A percentile compares a stretch with the other conserved stretches of the same genome.
These are phyloP conservation scores for Perca schrenkii DNA, from an alignment of 2,113 vertebrate genomes.

Conservation along the genomic window DNA sequence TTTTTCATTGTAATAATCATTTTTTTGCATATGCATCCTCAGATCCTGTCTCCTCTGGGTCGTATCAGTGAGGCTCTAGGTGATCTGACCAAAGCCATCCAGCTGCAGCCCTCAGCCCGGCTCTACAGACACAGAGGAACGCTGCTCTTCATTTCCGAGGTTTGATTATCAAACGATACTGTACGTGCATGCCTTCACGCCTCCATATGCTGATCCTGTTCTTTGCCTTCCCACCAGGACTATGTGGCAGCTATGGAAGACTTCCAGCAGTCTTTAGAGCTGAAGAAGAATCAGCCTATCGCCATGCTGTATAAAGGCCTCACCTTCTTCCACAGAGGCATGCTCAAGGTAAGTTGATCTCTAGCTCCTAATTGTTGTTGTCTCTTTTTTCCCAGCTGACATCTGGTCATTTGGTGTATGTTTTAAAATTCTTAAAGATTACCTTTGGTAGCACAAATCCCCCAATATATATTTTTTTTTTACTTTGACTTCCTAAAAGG, in stretches of 20 bases:
- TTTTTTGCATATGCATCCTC: not conserved
- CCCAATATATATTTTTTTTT: not conserved
- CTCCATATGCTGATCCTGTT: not conserved
- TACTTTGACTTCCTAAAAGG: not conserved
- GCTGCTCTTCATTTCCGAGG: constrained; percentile 98
- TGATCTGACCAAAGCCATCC: constrained; percentile 96
- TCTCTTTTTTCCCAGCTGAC: too few species aligned
- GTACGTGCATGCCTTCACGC: too few species aligned
- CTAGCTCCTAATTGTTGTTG: too few species aligned
- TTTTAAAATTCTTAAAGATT: too few species aligned
- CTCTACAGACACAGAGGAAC: constrained; percentile 96
- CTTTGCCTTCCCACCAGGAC: constrained; percentile 83
- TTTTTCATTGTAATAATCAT: not conserved
- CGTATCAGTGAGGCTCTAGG: constrained; percentile 94
- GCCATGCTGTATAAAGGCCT: constrained; percentile 98
- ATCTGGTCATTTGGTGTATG: too few species aligned
- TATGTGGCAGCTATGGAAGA: constrained; percentile 95
- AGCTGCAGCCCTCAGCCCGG: constrained; percentile 94
- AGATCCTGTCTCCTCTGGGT: constrained; percentile 95
- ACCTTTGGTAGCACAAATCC: not conserved
- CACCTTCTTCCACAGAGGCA: constrained; percentile 98
- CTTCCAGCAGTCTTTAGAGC: constrained; percentile 93
- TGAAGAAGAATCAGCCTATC: constrained; percentile 97
- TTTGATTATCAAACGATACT: constrained; percentile 42
- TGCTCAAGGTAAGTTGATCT: constrained; percentile 85